Conservation (phyloP, 2,888 invertebrate species). For the Drosophila multiciliata region DNA sequence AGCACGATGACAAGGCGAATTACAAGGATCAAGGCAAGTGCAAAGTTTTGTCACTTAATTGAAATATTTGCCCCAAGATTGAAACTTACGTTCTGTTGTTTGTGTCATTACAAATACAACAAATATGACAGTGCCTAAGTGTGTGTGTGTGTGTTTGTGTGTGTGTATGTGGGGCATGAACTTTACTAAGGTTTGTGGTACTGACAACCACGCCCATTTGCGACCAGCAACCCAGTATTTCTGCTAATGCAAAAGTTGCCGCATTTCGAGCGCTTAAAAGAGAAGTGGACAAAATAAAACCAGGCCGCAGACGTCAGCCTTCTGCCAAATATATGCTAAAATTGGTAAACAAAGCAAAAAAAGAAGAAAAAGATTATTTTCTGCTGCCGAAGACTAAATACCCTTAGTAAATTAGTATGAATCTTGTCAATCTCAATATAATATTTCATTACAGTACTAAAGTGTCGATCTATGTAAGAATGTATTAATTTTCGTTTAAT, state of each 20-base stretch:
- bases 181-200: constrained; percentile 50
- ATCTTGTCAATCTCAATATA: background rate
- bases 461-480: background rate
- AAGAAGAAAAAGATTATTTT: no score
- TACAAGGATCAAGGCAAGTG: constrained; percentile 69
- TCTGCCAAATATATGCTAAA: constrained; percentile 62
- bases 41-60: constrained; percentile 82
- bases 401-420: background rate
- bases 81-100: constrained; percentile 67
- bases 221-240: constrained; percentile 15
- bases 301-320: constrained; percentile 48
- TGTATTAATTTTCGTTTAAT: background rate
- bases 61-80: constrained; percentile 82
- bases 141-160: constrained; percentile 11
- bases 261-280: constrained; percentile 54
- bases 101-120: constrained; percentile 65
- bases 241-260: constrained; percentile 72
- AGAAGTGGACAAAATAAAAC: constrained; percentile 58
- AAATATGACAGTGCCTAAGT: constrained; percentile 25
- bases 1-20: constrained; percentile 53
- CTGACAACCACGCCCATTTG: constrained; percentile 38
- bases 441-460: background rate
- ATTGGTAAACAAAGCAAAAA: constrained; percentile 59
- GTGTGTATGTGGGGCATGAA: constrained; percentile 30
- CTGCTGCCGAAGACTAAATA: background rate